Evolutionary conservation across 2,888 invertebrate species (phyloP), one percentile per base, ranked within the genome.

Genomic region (Agrotis segetum): DNA sequence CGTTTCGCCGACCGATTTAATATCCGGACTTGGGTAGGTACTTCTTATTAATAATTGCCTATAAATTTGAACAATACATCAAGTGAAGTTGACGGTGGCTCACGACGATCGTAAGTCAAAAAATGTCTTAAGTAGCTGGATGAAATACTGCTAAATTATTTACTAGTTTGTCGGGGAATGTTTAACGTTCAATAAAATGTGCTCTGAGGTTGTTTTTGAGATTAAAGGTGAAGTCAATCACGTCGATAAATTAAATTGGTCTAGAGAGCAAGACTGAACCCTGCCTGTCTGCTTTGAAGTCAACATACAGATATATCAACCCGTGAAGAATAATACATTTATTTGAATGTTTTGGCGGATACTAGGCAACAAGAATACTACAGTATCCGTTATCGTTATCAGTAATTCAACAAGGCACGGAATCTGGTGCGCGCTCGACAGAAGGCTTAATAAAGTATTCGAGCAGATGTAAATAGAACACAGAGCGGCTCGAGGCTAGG

Each of bases 401-500:
- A 87, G 84, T 83, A 82, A 85, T 83, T 73, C 80, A 77, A 85
- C 81, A 74, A 83, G 82, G 81, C 77, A 80, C 81, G 79, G 77
- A 85, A 84, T 87, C 81, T 83, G 81, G 80, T 80, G 79, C 80
- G 77, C 84, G 87, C 90, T 88, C 89, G 86, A 94, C 93, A 93
- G 93, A 93, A 95, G 94, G 93, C 93, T 94, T 92, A 94, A 94
- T 95, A 95, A 95, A 95, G 91, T 94, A 95, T 91, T 91, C 89
- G 92, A 95, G 94, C 94, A 94, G 95, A 96, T 96, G 95, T 95
- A 95, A 96, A 95, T 96, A 93, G 95, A 95, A 91, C 95, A 92
- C 89, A 88, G 89, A 90, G 92, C 91, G 85, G 79, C 93, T 95
- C 92, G 94, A 94, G 95, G 96, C 95, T 94, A 93, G 95, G 96